A percentile compares a stretch with the other conserved stretches of the same genome.
Evolutionary conservation across 2,888 invertebrate genomes (phyloP).

Genomic region (Eilema depressum): DNA sequence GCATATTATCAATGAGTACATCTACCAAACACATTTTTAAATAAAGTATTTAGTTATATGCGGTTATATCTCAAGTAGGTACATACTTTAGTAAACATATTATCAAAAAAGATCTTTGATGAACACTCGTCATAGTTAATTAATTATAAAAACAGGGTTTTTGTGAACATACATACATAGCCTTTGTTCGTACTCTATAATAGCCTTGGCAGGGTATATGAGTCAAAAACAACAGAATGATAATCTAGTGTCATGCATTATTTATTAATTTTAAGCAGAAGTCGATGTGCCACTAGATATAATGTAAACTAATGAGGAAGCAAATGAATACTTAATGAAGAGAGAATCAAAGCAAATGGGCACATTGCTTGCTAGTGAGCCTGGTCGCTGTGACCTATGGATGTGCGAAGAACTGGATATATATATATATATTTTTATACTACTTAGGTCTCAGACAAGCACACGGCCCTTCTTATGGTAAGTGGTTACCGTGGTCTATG

Average conservation of each 20-base stretch:
- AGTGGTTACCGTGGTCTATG: too few species aligned
- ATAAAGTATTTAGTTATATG: not conserved
- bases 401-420: too few species aligned
- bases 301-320: conserved; percentile 6
- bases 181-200: not conserved
- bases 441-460: too few species aligned
- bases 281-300: not conserved
- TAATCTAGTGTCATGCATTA: conserved; percentile 6
- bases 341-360: conserved; percentile 3
- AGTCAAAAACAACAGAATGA: not conserved
- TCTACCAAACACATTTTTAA: not conserved
- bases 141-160: conserved; percentile 1
- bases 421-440: too few species aligned
- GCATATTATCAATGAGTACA: not conserved
- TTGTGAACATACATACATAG: not conserved
- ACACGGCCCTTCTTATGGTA: too few species aligned
- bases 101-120: not conserved
- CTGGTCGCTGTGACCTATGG: not conserved
- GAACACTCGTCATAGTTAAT: not conserved
- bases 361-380: not conserved
- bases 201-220: not conserved
- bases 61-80: not conserved
- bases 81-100: not conserved
- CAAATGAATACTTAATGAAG: not conserved
- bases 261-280: not conserved